A percentile compares a stretch with the other conserved stretches of the same genome.
phyloP scores from a whole-genome alignment of 2,113 vertebrate genomes.

The Madoqua kirkii region DNA sequence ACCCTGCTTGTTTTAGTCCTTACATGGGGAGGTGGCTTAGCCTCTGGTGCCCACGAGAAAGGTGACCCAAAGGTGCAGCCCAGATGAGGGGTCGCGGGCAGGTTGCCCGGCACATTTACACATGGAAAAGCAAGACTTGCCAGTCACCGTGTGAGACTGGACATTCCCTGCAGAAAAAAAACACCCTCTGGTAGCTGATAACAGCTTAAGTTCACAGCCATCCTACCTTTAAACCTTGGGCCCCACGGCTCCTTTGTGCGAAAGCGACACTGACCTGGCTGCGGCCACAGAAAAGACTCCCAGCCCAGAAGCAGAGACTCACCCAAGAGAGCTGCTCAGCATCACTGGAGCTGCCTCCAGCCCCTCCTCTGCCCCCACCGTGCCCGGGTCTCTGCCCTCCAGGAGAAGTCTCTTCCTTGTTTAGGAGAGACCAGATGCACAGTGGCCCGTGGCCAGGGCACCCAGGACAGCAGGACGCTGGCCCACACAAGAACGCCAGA shows the following conservation, averaged over 20 bases:
- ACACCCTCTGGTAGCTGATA: not conserved
- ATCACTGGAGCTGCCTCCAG: not conserved
- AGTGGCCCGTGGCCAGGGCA: not conserved
- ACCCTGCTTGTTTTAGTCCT: not conserved
- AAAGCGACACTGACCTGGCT: not conserved
- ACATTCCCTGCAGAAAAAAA: not conserved
- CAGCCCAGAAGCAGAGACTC: not conserved
- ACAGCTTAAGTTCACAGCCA: accelerated
- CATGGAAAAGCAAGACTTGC: accelerated
- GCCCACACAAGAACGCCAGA: not conserved
- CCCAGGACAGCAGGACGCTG: no score
- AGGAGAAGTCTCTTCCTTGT: not conserved
- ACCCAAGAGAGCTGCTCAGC: not conserved
- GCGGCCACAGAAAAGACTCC: not conserved
- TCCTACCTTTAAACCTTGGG: not conserved
- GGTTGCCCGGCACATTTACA: accelerated
- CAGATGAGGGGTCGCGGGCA: accelerated
- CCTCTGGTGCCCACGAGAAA: not conserved
- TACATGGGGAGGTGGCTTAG: not conserved
- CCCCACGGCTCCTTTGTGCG: not conserved
- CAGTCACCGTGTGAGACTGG: accelerated
- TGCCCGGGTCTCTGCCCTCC: not conserved
- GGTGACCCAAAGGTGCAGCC: no score
- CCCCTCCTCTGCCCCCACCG: no score
- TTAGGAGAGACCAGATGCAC: not conserved